Percentiles rank a stretch among this genome's conserved stretches.
Evolutionary conservation across 2,113 vertebrate species (phyloP).

Genomic region (Condylura cristata): DNA sequence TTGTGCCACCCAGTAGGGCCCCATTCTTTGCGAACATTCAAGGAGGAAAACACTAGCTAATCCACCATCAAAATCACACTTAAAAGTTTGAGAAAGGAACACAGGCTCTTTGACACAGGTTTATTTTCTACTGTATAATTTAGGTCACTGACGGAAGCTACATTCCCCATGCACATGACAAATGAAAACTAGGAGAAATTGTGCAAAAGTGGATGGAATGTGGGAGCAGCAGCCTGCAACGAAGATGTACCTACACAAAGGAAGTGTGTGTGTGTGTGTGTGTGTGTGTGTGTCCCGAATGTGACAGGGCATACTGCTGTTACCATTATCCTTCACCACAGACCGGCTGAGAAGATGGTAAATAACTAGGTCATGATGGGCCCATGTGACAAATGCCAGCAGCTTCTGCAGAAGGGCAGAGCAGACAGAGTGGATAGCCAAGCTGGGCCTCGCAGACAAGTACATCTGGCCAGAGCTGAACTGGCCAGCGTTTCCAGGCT

Average conservation of each 20-base stretch:
- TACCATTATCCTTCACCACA: fast-evolving
- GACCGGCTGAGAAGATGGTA: not conserved
- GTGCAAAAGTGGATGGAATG: not conserved
- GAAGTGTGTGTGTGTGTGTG: fast-evolving
- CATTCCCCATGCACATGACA: not conserved
- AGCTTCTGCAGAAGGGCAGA: not conserved
- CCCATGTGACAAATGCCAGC: fast-evolving
- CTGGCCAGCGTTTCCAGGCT: not conserved
- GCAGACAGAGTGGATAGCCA: not conserved
- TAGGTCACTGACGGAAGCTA: not conserved
- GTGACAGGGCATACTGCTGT: no score
- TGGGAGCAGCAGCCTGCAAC: not conserved
- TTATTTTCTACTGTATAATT: not conserved
- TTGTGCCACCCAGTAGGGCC: no score
- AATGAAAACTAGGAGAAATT: not conserved
- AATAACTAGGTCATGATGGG: not conserved
- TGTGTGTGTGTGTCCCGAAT: not conserved
- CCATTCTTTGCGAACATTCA: not conserved
- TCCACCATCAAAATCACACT: not conserved
- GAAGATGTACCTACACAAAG: not conserved
- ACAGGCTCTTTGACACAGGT: not conserved
- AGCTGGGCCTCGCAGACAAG: not conserved
- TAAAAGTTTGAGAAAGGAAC: not conserved
- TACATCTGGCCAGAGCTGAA: not conserved
- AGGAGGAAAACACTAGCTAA: not conserved